Evolutionary conservation across 1,140 invertebrate species (phyloP).

Genomic region (Pachyrhynchus sulphureomaculatus): DNA sequence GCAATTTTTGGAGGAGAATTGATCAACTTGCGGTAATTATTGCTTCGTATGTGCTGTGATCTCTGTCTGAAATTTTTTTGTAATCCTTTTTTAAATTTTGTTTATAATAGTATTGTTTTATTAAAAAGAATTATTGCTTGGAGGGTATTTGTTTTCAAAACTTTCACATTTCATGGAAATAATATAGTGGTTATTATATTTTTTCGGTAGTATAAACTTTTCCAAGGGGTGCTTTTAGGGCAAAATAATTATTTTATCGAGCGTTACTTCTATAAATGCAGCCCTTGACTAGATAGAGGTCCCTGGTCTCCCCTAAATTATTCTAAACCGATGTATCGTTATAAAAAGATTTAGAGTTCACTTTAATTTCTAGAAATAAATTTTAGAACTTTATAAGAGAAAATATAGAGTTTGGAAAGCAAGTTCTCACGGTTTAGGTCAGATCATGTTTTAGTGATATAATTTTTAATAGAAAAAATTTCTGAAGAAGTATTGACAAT

Average conservation of each 20-base stretch:
- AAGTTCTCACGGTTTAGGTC: not conserved
- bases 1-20: no score
- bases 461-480: no score
- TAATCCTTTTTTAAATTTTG: no score
- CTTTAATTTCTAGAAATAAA: conserved; percentile 1
- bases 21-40: no score
- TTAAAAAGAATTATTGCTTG: no score
- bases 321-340: conserved; percentile 17
- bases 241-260: conserved; percentile 24
- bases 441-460: no score
- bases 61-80: no score
- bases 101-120: no score
- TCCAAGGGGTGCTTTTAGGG: conserved; percentile 4
- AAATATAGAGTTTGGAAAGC: no score
- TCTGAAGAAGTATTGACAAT: no score
- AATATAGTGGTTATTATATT: conserved; percentile 22
- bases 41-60: no score
- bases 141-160: no score
- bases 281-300: conserved; percentile 11
- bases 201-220: conserved; percentile 9
- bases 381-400: not conserved
- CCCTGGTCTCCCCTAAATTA: conserved; percentile 25
- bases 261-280: conserved; percentile 20
- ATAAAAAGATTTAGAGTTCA: conserved; percentile 19
- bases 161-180: conserved; percentile 4